Percentiles rank a stretch among this genome's conserved stretches.
phyloP scores from a whole-genome alignment of 1,140 invertebrate genomes.

The Coptotermes formosanus region DNA sequence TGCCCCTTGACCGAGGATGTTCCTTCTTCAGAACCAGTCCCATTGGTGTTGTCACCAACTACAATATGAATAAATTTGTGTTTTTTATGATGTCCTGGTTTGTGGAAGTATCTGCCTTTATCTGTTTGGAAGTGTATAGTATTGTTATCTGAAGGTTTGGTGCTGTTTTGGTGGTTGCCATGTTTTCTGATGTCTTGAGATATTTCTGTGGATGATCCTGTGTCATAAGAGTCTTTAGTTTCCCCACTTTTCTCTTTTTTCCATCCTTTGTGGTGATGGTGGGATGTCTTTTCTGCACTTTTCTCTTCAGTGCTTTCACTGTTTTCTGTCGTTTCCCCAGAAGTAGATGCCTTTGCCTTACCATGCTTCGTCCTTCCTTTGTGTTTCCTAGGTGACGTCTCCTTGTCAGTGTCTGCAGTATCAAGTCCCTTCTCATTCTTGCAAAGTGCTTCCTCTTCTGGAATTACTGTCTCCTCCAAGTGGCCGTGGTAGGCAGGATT shows the following conservation, averaged over 20 bases:
- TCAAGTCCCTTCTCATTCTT: no score
- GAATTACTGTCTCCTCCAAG: conserved; percentile 25
- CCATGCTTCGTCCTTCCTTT: background rate
- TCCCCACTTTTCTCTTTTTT: no score
- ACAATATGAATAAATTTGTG: background rate
- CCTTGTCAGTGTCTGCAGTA: background rate
- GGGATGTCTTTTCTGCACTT: background rate
- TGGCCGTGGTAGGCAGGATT: conserved; percentile 42
- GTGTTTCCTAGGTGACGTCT: background rate
- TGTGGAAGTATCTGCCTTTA: conserved; percentile 40
- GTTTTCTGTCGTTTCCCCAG: background rate
- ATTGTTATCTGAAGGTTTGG: conserved; percentile 42
- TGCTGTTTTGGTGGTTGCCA: background rate
- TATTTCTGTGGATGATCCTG: background rate
- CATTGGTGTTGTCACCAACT: background rate
- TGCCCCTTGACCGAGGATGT: background rate
- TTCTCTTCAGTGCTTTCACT: background rate
- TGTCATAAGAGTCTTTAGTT: background rate
- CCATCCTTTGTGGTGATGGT: no score
- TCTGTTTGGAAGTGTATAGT: conserved; percentile 29
- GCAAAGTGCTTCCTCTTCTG: background rate
- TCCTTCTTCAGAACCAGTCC: no score
- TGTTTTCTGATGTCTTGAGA: conserved; percentile 28
- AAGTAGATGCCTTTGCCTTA: background rate
- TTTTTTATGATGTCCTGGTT: conserved; percentile 32